Evolutionary conservation across 2,888 invertebrate species (phyloP).

Genomic region (Drosophila heteroneura): DNA sequence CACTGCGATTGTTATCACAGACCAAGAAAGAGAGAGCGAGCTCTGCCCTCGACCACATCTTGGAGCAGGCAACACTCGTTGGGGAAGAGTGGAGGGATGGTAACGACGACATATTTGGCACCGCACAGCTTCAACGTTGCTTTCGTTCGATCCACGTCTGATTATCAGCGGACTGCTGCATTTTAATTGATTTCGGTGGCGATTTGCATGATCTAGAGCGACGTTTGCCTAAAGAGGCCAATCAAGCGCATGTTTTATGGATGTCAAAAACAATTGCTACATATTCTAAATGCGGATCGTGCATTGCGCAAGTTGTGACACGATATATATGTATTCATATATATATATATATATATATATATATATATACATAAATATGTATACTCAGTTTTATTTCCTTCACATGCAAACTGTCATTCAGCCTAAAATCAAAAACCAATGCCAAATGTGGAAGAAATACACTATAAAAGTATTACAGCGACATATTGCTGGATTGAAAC

Average conservation of each 20-base stretch:
- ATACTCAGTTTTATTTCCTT: conserved; percentile 40
- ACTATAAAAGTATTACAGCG: conserved; percentile 4
- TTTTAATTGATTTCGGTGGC: conserved; percentile 72
- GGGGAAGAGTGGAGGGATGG: background rate
- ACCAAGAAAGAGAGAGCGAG: conserved; percentile 1
- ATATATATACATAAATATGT: conserved; percentile 17
- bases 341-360: conserved; percentile 6
- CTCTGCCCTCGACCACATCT: conserved; percentile 9
- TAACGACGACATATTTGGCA: conserved; percentile 69
- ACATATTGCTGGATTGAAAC: background rate
- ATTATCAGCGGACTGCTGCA: conserved; percentile 71
- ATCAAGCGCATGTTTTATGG: conserved; percentile 79
- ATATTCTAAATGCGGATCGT: conserved; percentile 65
- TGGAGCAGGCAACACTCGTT: background rate
- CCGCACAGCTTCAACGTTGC: conserved; percentile 46
- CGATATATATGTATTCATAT: conserved; percentile 5
- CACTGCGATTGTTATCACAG: conserved; percentile 63
- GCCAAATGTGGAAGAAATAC: conserved; percentile 38
- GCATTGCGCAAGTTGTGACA: conserved; percentile 65
- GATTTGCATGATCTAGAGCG: conserved; percentile 75
- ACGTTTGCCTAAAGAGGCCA: conserved; percentile 73
- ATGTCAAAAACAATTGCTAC: conserved; percentile 78
- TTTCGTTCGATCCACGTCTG: conserved; percentile 47
- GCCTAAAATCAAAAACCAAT: conserved; percentile 49
- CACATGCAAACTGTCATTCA: conserved; percentile 28